Percentiles rank a stretch among this genome's conserved stretches.
These are phyloP conservation scores for Smutsia temminckii DNA, from an alignment of 2,797 vertebrate genomes.

Conservation along the genomic window DNA sequence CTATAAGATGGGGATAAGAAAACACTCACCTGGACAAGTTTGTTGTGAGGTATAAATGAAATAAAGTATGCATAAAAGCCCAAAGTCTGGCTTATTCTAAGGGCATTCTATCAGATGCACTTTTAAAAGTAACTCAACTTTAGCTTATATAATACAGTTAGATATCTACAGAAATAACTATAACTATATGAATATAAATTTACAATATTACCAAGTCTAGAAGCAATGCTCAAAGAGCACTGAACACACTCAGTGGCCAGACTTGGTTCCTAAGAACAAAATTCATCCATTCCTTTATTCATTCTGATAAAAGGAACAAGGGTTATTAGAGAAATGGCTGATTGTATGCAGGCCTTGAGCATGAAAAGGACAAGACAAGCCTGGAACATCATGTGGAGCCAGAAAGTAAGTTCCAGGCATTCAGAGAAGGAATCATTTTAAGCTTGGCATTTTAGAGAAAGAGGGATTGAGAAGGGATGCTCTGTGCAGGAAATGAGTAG, in stretches of 20 bases:
- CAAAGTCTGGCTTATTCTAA: not conserved
- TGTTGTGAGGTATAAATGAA: not conserved
- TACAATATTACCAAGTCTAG: not conserved
- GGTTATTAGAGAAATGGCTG: not conserved
- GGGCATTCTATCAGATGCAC: not conserved
- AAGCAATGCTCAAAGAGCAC: not conserved
- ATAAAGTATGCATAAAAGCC: not conserved
- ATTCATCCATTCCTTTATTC: too few relatives aligned
- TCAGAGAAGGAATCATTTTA: not conserved
- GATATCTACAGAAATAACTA: not conserved
- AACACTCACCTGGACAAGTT: not conserved
- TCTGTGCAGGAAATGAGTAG: fast-evolving
- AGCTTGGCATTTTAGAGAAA: not conserved
- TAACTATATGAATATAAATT: not conserved
- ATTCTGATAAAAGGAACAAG: not conserved
- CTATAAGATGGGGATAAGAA: not conserved
- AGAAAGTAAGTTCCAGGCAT: not conserved
- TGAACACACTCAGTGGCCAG: not conserved
- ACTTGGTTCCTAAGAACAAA: not conserved
- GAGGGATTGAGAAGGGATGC: not conserved
- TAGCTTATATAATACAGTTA: not conserved
- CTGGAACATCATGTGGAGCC: not conserved
- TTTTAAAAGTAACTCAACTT: not conserved
- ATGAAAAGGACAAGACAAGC: not conserved
- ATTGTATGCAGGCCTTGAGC: not conserved